phyloP scores from a whole-genome alignment of 2,797 vertebrate species.

The Peromyscus eremicus region DNA sequence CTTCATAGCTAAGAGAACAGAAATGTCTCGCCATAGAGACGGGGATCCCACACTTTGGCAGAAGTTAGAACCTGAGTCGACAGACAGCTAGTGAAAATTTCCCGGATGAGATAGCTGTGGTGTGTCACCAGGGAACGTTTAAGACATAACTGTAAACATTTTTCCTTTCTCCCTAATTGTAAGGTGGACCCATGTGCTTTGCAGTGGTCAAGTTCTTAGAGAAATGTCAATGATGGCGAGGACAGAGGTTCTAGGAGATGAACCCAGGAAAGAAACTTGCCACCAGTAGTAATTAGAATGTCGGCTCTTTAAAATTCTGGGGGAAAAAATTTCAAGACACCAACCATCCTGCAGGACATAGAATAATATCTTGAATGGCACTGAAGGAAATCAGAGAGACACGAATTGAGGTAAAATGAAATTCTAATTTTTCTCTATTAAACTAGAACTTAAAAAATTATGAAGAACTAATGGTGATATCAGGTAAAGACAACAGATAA shows the following conservation, averaged over 20 bases:
- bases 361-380: not conserved
- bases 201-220: not conserved
- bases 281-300: not conserved
- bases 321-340: not conserved
- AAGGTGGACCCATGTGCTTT: not conserved
- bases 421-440: conserved; percentile 39
- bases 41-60: not conserved
- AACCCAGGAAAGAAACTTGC: conserved; percentile 22
- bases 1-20: not conserved
- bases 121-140: not conserved
- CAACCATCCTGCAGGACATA: not conserved
- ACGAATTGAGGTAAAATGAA: conserved; percentile 22
- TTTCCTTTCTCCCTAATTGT: not conserved
- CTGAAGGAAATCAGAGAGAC: conserved; percentile 35
- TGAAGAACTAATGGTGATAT: not conserved
- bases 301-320: not conserved
- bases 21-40: not conserved
- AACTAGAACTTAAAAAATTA: not conserved
- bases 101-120: not conserved
- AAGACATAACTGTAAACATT: not conserved
- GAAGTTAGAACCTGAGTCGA: not conserved
- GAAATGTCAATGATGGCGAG: not conserved
- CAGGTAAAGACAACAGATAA: not conserved
- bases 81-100: not conserved
- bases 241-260: not conserved